Evolutionary conservation across 2,797 vertebrate species (phyloP), one percentile per base, ranked within the genome.

Genomic region (Anguilla anguilla): DNA sequence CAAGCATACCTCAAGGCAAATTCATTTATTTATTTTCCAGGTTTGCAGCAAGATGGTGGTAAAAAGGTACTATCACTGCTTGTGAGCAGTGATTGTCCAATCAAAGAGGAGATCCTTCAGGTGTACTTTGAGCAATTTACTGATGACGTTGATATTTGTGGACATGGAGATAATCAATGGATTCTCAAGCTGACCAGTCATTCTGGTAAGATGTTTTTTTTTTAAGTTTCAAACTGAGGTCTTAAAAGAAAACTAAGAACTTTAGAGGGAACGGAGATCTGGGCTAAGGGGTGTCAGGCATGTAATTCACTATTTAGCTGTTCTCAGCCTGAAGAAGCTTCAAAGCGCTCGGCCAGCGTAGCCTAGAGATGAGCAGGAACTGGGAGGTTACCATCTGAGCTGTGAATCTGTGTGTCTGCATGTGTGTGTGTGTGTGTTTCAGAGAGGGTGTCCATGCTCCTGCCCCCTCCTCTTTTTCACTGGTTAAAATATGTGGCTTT

Each of bases 71-170:
- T 64, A 6, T 55, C 88, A 11, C 43, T 91, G n/a, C 82, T 91
- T 28, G 86, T 89, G n/a, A 87, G 61, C 28, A 55, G 86, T 28
- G 67, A 10, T 28, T 46, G 19, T 35, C 53, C 86, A 13, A 53
- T 85, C 3, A 11, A 87, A 1, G 89, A 90, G n/a, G 88, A 92
- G 1, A 88, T 86, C 15, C 88, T 93, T 43, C 57, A 31, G 55
- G 49, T 92, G 87, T 92, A 93, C 84, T 91, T 93, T 87, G 92
- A 93, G 69, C 91, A 92, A 55, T 94, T 90, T 64, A 77, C 90
- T 46, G 92, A 91, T 6, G 67, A 90, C 4, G 74, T 72, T 55
- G 67, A 86, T 85, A 87, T 94, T 2, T 88, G 19, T 6, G 91
- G 88, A 83, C 86, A 89, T 51, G 90, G 89, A 22, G 86, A 88